Conservation (phyloP, 2,888 invertebrate genomes). For the Calliopum simillimum region DNA sequence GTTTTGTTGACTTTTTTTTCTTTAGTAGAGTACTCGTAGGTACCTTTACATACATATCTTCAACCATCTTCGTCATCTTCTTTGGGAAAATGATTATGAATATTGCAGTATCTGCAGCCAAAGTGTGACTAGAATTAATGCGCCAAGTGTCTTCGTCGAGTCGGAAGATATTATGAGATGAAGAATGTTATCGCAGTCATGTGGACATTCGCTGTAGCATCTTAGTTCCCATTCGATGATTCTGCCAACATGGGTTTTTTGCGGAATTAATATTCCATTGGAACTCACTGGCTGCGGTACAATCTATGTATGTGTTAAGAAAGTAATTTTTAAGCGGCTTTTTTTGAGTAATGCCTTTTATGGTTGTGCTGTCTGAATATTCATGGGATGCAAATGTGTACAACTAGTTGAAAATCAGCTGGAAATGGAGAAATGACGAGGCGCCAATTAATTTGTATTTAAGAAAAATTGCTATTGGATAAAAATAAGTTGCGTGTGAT, state of each 20-base stretch:
- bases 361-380: constrained; percentile 15
- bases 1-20: not conserved
- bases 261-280: constrained; percentile 55
- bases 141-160: constrained; percentile 48
- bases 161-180: constrained; percentile 51
- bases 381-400: not conserved
- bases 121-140: constrained; percentile 51
- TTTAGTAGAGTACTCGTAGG: not conserved
- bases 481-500: not conserved
- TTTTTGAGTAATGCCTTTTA: constrained; percentile 42
- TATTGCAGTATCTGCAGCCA: not conserved
- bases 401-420: not conserved
- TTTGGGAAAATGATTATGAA: constrained; percentile 4
- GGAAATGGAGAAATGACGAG: constrained; percentile 50
- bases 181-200: constrained; percentile 29
- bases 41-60: not conserved
- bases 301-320: constrained; percentile 54
- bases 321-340: constrained; percentile 57
- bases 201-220: not conserved
- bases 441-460: constrained; percentile 45
- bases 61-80: not conserved
- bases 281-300: not conserved
- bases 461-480: not conserved
- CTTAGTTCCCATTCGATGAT: not conserved
- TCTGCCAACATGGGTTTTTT: constrained; percentile 35